Evolutionary conservation across 2,113 vertebrate species (phyloP), one percentile per base, ranked within the genome.

Genomic region (Hyperoodon ampullatus): DNA sequence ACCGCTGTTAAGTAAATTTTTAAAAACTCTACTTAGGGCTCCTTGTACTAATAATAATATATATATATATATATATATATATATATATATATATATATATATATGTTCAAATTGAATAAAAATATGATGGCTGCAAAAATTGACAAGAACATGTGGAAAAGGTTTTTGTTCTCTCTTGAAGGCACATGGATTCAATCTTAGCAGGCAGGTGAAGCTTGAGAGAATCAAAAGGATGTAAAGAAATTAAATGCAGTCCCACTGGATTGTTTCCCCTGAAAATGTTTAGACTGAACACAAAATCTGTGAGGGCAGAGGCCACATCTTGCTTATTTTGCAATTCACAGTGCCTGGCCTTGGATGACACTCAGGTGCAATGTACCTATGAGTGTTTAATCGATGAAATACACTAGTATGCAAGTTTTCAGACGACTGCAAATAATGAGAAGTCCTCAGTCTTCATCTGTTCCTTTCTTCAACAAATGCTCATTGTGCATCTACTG

Each of bases 31-130:
- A 74, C 74, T 90, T 61, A n/a, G 23, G 85, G 60, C 92, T 97
- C 63, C 95, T 96, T 93, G 93, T 95, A 94, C 93, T 95, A 84
- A 98, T 98, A 90, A n/a, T n/a, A n/a, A n/a, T n/a, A n/a, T n/a
- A n/a, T n/a, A n/a, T n/a, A n/a, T n/a, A n/a, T n/a, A n/a, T n/a
- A n/a, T n/a, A n/a, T n/a, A n/a, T n/a, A n/a, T n/a, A n/a, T n/a
- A n/a, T n/a, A n/a, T n/a, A n/a, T n/a, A n/a, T n/a, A n/a, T n/a
- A n/a, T n/a, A n/a, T n/a, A n/a, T n/a, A n/a, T 82, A 97, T 96
- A 90, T 96, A 93, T 94, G 93, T 96, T 88, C 93, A 83, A 96
- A 94, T 83, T 75, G 83, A 86, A 89, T 94, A 90, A 94, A 97
- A 96, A 84, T 95, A 94, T 14, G 83, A 93, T 94, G 23, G 89